Percentiles rank a stretch among this genome's conserved stretches.
Evolutionary conservation across 2,888 invertebrate genomes (phyloP).

Genomic region (Eupithecia inturbata): DNA sequence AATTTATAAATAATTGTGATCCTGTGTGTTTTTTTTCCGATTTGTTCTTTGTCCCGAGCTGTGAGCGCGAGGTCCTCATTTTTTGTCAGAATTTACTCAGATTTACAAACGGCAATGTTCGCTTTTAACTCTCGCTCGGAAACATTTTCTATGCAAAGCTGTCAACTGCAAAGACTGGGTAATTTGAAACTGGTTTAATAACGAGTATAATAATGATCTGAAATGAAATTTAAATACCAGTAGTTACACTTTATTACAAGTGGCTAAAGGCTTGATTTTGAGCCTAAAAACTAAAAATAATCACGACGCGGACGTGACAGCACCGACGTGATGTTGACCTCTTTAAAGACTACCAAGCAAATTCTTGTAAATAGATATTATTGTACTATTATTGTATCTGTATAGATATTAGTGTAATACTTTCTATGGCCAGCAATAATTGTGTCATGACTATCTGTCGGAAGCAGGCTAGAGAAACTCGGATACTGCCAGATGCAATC

Average conservation of each 20-base stretch:
- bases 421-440: constrained; percentile 8
- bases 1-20: constrained; percentile 24
- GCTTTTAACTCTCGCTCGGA: neutral
- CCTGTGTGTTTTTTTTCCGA: constrained; percentile 10
- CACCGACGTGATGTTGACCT: neutral
- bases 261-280: neutral
- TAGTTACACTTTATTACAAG: neutral
- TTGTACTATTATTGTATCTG: no score
- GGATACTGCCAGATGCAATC: constrained; percentile 13
- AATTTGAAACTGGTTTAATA: constrained; percentile 11
- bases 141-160: constrained; percentile 12
- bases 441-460: constrained; percentile 11
- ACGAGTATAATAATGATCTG: neutral
- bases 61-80: neutral
- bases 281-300: neutral
- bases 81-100: neutral
- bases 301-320: neutral
- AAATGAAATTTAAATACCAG: neutral
- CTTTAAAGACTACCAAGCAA: neutral
- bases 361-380: neutral
- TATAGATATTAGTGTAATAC: no score
- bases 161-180: neutral
- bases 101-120: neutral
- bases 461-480: constrained; percentile 5
- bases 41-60: neutral